A percentile compares a stretch with the other conserved stretches of the same genome.
Evolutionary conservation across 1,140 invertebrate genomes (phyloP).

Genomic region (Bombyx mandarina): DNA sequence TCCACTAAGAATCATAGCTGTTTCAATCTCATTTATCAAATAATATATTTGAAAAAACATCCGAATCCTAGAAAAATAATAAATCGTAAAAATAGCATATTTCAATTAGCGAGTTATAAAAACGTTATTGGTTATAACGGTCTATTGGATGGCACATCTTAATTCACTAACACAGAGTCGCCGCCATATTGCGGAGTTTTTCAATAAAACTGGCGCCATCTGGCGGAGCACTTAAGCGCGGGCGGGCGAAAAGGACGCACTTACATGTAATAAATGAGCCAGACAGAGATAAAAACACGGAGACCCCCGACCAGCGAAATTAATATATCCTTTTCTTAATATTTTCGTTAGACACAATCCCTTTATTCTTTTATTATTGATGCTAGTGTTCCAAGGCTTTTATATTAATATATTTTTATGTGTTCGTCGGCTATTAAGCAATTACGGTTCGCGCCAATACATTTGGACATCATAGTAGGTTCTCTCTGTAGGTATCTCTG

Average conservation of each 20-base stretch:
- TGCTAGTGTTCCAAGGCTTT: conserved; percentile 15
- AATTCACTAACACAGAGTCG: conserved; percentile 52
- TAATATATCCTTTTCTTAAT: conserved; percentile 61
- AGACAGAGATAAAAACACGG: conserved; percentile 19
- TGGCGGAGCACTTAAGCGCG: conserved; percentile 53
- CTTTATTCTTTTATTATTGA: conserved; percentile 62
- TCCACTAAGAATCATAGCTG: no score
- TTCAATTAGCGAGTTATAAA: conserved; percentile 4
- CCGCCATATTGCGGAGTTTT: conserved; percentile 56
- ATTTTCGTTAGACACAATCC: conserved; percentile 38
- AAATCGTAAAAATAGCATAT: no score
- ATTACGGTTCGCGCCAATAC: background rate
- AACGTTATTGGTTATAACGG: conserved; percentile 6
- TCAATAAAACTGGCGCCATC: conserved; percentile 63
- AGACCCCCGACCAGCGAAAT: conserved; percentile 32
- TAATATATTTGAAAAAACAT: no score
- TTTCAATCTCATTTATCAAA: no score
- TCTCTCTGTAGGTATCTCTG: no score
- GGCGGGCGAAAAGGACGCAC: conserved; percentile 34
- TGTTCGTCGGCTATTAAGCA: conserved; percentile 3
- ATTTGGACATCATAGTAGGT: no score
- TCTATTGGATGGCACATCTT: conserved; percentile 38
- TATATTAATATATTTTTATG: conserved; percentile 6
- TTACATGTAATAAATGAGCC: conserved; percentile 10
- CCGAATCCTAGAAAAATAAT: no score